Evolutionary conservation across 1,140 invertebrate species (phyloP).

Genomic region (Zaprionus kolodkinae): DNA sequence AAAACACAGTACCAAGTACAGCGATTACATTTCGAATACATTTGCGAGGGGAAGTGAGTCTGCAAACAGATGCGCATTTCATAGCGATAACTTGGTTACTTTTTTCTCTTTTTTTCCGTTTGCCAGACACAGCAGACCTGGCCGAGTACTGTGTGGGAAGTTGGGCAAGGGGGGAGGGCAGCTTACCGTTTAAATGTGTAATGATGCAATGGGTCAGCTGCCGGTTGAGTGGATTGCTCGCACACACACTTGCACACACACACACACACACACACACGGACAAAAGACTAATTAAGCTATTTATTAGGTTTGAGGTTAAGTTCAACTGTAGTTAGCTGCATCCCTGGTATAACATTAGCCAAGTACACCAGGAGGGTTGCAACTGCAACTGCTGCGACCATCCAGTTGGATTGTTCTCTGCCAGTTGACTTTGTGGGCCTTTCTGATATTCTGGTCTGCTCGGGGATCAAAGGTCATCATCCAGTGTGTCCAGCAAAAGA

Average conservation of each 20-base stretch:
- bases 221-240: constrained; percentile 12
- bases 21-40: constrained; percentile 38
- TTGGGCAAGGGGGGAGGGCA: not conserved
- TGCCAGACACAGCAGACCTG: constrained; percentile 13
- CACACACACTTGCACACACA: too few relatives aligned
- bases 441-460: constrained; percentile 11
- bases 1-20: not conserved
- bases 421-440: constrained; percentile 38
- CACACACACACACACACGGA: constrained; percentile 21
- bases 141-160: too few relatives aligned
- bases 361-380: not conserved
- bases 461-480: constrained; percentile 30
- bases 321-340: constrained; percentile 41
- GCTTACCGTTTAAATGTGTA: constrained; percentile 50
- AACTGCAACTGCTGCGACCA: not conserved
- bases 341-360: not conserved
- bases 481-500: constrained; percentile 20
- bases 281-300: constrained; percentile 59
- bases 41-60: constrained; percentile 16
- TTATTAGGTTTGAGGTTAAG: constrained; percentile 58
- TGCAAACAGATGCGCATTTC: constrained; percentile 33
- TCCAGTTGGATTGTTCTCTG: not conserved
- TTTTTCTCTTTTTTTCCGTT: constrained; percentile 12
- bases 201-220: constrained; percentile 48
- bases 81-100: constrained; percentile 37